Percentiles rank a stretch among this genome's conserved stretches.
Conservation (phyloP, 2,888 invertebrate genomes). For the Plemyria rubiginata region DNA sequence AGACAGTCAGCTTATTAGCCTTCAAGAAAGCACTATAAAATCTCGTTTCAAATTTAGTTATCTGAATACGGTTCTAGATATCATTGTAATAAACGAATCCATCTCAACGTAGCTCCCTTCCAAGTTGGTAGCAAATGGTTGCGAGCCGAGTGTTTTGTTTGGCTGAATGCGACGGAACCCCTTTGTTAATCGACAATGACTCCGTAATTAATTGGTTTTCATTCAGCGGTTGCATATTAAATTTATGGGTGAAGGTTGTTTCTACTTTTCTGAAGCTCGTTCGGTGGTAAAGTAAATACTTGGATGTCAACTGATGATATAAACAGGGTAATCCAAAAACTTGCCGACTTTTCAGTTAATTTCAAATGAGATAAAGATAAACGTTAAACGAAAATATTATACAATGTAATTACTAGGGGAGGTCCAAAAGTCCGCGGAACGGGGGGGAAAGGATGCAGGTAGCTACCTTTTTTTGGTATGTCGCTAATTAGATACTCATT, state of each 20-base stretch:
- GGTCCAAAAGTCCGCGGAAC: no score
- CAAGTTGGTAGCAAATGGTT: slow-evolving; percentile 17
- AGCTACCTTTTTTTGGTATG: no score
- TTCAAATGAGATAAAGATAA: no score
- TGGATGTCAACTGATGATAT: no score
- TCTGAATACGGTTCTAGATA: neutral
- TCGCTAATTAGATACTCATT: no score
- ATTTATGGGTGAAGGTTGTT: slow-evolving; percentile 24
- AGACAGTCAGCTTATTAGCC: no score
- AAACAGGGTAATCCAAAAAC: no score
- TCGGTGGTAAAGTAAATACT: neutral
- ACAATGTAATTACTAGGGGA: no score
- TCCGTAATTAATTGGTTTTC: slow-evolving; percentile 42
- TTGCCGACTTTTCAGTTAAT: no score
- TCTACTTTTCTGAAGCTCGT: slow-evolving; percentile 10
- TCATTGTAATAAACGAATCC: slow-evolving; percentile 2
- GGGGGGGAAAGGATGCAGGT: no score
- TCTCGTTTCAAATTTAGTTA: neutral
- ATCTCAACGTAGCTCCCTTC: slow-evolving; percentile 3
- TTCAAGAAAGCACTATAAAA: neutral
- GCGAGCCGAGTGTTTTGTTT: slow-evolving; percentile 36
- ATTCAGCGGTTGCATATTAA: slow-evolving; percentile 22
- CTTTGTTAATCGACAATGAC: slow-evolving; percentile 40
- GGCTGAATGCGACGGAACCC: slow-evolving; percentile 34
- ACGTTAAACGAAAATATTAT: no score